phyloP scores from a whole-genome alignment of 2,113 vertebrate genomes.

The Corythornis madagascariensis region DNA sequence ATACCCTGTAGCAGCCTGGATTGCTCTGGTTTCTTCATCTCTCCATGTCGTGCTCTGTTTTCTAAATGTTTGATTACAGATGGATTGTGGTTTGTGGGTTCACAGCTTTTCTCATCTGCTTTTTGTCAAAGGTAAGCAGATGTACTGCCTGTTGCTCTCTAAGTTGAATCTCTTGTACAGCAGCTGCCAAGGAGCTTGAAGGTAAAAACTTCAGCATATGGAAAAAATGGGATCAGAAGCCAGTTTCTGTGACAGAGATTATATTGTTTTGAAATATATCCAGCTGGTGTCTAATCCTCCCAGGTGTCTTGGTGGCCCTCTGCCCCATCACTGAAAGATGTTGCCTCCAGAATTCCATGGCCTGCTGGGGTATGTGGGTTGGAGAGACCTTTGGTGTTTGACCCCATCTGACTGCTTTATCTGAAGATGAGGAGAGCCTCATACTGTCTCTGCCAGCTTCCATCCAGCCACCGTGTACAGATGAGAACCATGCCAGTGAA shows the following conservation, averaged over 20 bases:
- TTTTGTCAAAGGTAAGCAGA: constrained; percentile 51
- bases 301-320: neutral
- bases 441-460: neutral
- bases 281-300: neutral
- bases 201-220: constrained; percentile 32
- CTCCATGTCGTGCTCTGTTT: neutral
- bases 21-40: neutral
- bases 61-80: constrained; percentile 30
- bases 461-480: neutral
- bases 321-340: neutral
- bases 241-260: constrained; percentile 11
- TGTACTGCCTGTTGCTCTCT: constrained; percentile 46
- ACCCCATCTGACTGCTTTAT: neutral
- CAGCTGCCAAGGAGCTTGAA: neutral
- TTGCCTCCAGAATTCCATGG: neutral
- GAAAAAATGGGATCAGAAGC: neutral
- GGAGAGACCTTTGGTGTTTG: neutral
- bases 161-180: neutral
- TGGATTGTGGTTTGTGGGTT: constrained; percentile 33
- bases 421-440: neutral
- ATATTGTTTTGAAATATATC: constrained; percentile 2
- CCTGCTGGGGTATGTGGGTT: neutral
- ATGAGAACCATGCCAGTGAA: neutral
- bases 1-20: neutral
- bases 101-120: constrained; percentile 54